These are phyloP conservation scores for Neodiprion lecontei DNA, from an alignment of 1,140 invertebrate genomes.

Conservation along the genomic window DNA sequence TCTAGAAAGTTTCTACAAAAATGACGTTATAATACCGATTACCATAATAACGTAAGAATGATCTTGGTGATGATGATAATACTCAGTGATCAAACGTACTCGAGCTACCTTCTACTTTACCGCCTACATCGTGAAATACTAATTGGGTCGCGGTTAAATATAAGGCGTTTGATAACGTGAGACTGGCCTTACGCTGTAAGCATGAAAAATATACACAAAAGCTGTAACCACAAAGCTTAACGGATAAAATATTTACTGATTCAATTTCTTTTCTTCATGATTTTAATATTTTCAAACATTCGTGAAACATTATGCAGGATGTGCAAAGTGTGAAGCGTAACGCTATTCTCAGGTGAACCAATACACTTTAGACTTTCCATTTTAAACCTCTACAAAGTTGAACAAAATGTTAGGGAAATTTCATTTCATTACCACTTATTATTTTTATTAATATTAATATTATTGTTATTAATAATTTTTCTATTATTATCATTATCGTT, in stretches of 20 bases:
- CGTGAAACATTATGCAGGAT: too few species aligned
- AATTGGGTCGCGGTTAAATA: not conserved
- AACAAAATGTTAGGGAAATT: not conserved
- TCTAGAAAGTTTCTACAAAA: too few species aligned
- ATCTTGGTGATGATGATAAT: not conserved
- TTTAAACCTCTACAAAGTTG: not conserved
- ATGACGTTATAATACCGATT: too few species aligned
- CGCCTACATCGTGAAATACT: not conserved
- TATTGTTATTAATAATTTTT: not conserved
- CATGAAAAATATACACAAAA: too few species aligned
- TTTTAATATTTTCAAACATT: too few species aligned
- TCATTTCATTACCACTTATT: not conserved
- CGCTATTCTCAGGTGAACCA: not conserved
- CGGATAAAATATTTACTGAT: too few species aligned
- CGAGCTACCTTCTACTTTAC: constrained; percentile 1
- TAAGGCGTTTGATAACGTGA: not conserved
- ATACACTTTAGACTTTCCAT: not conserved
- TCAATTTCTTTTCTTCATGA: too few species aligned
- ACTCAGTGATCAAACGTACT: not conserved
- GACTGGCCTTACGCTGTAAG: not conserved
- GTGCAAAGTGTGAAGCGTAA: too few species aligned
- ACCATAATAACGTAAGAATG: too few species aligned
- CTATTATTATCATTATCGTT: not conserved
- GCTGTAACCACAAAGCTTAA: too few species aligned
- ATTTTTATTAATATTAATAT: not conserved